Evolutionary conservation across 2,888 invertebrate species (phyloP), one percentile per base, ranked within the genome.

Genomic region (Orchesellides sinensis): DNA sequence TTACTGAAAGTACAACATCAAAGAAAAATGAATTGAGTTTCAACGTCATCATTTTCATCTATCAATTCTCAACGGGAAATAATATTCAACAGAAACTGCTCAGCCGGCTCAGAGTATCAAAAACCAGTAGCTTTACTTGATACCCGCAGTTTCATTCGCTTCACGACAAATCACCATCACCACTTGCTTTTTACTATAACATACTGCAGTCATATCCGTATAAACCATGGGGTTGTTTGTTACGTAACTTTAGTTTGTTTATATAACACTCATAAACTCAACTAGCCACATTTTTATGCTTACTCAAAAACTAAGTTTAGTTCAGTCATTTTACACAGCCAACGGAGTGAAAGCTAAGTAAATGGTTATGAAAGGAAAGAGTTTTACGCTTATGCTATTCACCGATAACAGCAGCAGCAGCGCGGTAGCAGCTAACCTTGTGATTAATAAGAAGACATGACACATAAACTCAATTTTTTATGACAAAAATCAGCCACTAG

Each of bases 391-490:
- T n/a, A n/a, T n/a, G n/a, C n/a, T 40, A 40, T 40, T 40, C n/a
- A 40, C 40, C n/a, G 10, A 40, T 40, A 40, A n/a, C 40, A 40
- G n/a, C 10, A 40, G 10, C 40, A 40, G 10, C 14, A 8, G 14
- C 40, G 40, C 40, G 40, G 40, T 40, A 40, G 40, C 40, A 8
- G 10, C 10, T 10, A 40, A 2, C 32, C 17, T 29, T 29, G 29
- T 61, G 6, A 29, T 29, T 61, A 61, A 61, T 29, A 61, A 63
- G 23, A n/a, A 40, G 65, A 65, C 65, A 65, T 65, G 63, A 19
- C 63, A 65, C 40, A 65, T 65, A 65, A 63, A 63, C 40, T 65
- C 19, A 35, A 65, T 65, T 65, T 63, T 65, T 65, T 65, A 65
- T 17, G 65, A 65, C 45, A 65, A n/a, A n/a, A 35, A 65, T 45